Evolutionary conservation across 2,888 invertebrate species (phyloP), one percentile per base, ranked within the genome.

Genomic region (Harpalus rufipes): DNA sequence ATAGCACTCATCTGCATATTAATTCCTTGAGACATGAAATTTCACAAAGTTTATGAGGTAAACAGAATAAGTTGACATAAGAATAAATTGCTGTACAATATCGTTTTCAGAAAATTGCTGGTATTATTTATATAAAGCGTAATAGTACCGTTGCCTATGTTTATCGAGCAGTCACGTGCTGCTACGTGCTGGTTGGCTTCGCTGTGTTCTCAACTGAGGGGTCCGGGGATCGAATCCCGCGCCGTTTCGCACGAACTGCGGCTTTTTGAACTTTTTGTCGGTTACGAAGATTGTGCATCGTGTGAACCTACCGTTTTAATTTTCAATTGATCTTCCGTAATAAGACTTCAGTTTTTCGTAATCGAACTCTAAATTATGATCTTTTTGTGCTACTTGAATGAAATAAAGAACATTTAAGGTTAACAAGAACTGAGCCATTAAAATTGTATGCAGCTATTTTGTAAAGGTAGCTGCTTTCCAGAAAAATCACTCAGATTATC

Each of bases 301-400:
- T 76, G 74, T 83, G 74, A 83, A 83, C 83, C 83, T 61, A 61
- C 63, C 78, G 65, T 84, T 84, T 84, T 84, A 84, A 84, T 84
- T 84, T 84, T 84, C 84, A 84, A 84, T 84, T 84, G 84, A 74
- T 65, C 84, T 58, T 83, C 41, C 61, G 41, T 72, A 72, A 83
- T 83, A 83, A 59, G 82, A 56, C 32, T 78, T 59, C 78, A 58
- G 78, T 78, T 74, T 74, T 74, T 44, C 41, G 72, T 74, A 74
- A 74, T 74, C 72, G 72, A 74, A 74, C 72, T 7, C 72, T 74
- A 74, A 74, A 74, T 74, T 74, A 74, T 74, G 41, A 74, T 74
- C 72, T 74, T 74, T 74, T 74, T 74, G 72, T 74, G 72, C 72
- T 74, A 74, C 72, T 74, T 74, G 72, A 74, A 74, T 74, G 72